phyloP scores from a whole-genome alignment of 2,113 vertebrate genomes.

The Pachypanchax playfairii region DNA sequence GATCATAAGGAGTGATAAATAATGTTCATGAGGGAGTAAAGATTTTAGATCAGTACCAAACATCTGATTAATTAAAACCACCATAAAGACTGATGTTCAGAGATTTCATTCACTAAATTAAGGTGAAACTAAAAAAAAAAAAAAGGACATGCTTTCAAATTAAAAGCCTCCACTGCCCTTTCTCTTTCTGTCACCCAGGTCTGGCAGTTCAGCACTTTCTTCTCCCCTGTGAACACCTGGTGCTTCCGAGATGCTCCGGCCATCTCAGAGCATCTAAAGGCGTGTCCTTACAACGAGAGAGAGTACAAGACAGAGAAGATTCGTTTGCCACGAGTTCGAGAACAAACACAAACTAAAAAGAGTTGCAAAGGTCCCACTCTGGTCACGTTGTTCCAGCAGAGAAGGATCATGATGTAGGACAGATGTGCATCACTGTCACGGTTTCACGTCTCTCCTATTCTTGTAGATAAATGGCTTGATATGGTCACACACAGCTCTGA shows the following conservation, averaged over 20 bases:
- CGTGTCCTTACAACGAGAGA: conserved; percentile 85
- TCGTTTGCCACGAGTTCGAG: conserved; percentile 76
- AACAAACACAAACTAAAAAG: conserved; percentile 9
- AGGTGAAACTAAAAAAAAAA: neutral
- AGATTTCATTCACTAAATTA: too few species aligned
- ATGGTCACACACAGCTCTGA: too few species aligned
- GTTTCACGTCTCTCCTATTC: neutral
- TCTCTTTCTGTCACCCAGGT: conserved; percentile 65
- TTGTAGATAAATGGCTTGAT: too few species aligned
- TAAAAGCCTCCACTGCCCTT: neutral
- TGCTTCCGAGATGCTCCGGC: conserved; percentile 70
- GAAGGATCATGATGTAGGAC: conserved; percentile 56
- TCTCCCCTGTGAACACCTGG: conserved; percentile 88
- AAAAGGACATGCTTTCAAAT: neutral
- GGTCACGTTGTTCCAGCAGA: conserved; percentile 54
- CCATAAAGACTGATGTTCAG: too few species aligned
- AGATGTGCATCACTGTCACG: neutral
- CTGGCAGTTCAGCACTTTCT: conserved; percentile 93
- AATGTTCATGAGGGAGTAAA: too few species aligned
- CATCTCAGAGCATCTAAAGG: conserved; percentile 89
- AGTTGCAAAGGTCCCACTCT: conserved; percentile 52
- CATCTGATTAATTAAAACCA: too few species aligned
- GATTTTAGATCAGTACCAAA: too few species aligned
- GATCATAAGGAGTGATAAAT: too few species aligned
- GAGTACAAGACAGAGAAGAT: conserved; percentile 82